Conservation (phyloP, 1,140 invertebrate species). For the Rhynchophorus ferrugineus region DNA sequence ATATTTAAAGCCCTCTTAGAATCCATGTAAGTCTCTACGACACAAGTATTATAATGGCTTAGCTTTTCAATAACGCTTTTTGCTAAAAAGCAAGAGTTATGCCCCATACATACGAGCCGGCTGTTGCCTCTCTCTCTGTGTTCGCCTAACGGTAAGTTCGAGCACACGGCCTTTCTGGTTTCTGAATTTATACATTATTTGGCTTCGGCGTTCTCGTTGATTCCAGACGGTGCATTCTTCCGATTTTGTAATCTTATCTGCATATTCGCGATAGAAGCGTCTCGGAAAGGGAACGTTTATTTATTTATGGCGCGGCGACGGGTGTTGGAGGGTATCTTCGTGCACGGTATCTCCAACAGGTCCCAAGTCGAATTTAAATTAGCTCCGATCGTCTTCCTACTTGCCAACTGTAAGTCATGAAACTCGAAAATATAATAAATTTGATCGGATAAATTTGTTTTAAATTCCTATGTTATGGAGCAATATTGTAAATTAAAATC, state of each 20-base stretch:
- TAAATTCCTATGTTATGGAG: too few species aligned
- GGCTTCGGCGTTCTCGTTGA: conserved; percentile 1
- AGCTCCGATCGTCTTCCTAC: too few species aligned
- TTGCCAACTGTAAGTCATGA: too few species aligned
- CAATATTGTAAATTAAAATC: too few species aligned
- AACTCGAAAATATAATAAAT: too few species aligned
- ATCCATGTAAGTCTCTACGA: conserved; percentile 8
- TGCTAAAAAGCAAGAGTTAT: conserved; percentile 14
- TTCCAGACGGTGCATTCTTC: not conserved
- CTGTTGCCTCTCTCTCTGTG: not conserved
- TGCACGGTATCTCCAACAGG: too few species aligned
- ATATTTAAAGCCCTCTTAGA: conserved; percentile 4
- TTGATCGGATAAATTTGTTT: too few species aligned
- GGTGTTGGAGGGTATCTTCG: too few species aligned
- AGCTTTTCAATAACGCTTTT: conserved; percentile 15
- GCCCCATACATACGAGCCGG: conserved; percentile 2
- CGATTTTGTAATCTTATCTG: not conserved
- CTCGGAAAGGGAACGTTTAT: too few species aligned
- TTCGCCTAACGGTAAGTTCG: conserved; percentile 5
- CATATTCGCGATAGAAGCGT: not conserved
- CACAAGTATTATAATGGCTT: conserved; percentile 8
- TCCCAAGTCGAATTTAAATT: too few species aligned
- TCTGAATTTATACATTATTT: conserved; percentile 15
- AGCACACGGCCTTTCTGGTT: conserved; percentile 12
- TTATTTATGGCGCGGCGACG: too few species aligned